A percentile compares a stretch with the other conserved stretches of the same genome.
These are phyloP conservation scores for Brachypterus glaber DNA, from an alignment of 2,888 invertebrate genomes.

Conservation along the genomic window DNA sequence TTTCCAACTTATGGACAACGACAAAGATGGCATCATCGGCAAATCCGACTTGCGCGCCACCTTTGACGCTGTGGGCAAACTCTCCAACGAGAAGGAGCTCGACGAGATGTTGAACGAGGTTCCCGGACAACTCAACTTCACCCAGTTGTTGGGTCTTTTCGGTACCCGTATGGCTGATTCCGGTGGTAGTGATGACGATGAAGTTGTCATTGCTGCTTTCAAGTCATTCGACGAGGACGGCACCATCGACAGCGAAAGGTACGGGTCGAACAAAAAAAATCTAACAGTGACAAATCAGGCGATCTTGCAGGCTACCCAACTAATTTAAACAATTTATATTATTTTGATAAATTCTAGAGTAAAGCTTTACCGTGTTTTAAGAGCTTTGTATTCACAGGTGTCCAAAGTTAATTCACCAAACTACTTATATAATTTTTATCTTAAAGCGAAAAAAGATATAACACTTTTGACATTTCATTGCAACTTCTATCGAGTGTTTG, in stretches of 20 bases:
- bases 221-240: slow-evolving; percentile 84
- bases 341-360: too few relatives aligned
- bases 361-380: too few relatives aligned
- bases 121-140: slow-evolving; percentile 89
- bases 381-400: too few relatives aligned
- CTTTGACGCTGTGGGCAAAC: slow-evolving; percentile 85
- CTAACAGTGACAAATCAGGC: too few relatives aligned
- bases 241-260: slow-evolving; percentile 79
- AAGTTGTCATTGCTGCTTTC: slow-evolving; percentile 84
- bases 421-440: too few relatives aligned
- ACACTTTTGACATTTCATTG: too few relatives aligned
- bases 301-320: neutral
- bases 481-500: too few relatives aligned
- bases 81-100: slow-evolving; percentile 83
- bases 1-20: slow-evolving; percentile 92
- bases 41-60: slow-evolving; percentile 86
- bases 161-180: slow-evolving; percentile 87
- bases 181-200: slow-evolving; percentile 81
- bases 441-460: too few relatives aligned
- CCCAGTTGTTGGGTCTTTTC: slow-evolving; percentile 85
- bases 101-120: slow-evolving; percentile 82
- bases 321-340: too few relatives aligned
- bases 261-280: slow-evolving; percentile 25
- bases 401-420: too few relatives aligned
- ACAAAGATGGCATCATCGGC: slow-evolving; percentile 68